These are phyloP conservation scores for Anoplolepis gracilipes DNA, from an alignment of 1,140 invertebrate species.

Conservation along the genomic window DNA sequence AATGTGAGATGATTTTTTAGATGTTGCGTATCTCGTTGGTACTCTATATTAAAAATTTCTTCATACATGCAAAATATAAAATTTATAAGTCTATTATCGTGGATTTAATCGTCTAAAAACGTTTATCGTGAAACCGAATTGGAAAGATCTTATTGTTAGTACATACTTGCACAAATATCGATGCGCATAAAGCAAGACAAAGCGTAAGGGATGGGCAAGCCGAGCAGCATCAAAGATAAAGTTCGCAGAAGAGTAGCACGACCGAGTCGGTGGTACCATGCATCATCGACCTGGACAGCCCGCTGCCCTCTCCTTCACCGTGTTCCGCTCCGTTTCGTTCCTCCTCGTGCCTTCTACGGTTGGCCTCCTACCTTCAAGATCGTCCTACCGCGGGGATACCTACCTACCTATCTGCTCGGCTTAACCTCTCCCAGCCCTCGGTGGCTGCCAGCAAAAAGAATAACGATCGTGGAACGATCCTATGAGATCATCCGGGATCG, in stretches of 20 bases:
- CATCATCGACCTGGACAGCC: conserved; percentile 75
- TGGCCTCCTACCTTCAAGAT: conserved; percentile 69
- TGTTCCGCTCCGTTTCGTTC: conserved; percentile 70
- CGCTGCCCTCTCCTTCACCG: conserved; percentile 63
- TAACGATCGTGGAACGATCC: conserved; percentile 41
- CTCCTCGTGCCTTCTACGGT: conserved; percentile 62
- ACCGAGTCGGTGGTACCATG: conserved; percentile 73
- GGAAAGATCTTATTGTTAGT: neutral
- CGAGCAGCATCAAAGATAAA: conserved; percentile 70
- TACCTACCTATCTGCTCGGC: conserved; percentile 54
- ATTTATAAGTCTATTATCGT: too few relatives aligned
- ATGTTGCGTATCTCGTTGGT: neutral
- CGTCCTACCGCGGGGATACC: conserved; percentile 56
- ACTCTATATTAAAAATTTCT: neutral
- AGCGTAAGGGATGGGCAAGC: conserved; percentile 43
- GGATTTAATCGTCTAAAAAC: too few relatives aligned
- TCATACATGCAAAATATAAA: neutral
- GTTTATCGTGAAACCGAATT: neutral
- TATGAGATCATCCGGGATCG: conserved; percentile 62
- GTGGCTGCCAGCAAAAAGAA: conserved; percentile 57
- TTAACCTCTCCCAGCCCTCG: conserved; percentile 62
- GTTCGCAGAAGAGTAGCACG: conserved; percentile 75
- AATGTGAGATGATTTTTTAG: neutral
- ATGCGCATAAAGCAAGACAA: conserved; percentile 11
- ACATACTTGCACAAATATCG: conserved; percentile 21